Conservation (phyloP, 2,888 invertebrate genomes). For the Polylopha cassiicola region DNA sequence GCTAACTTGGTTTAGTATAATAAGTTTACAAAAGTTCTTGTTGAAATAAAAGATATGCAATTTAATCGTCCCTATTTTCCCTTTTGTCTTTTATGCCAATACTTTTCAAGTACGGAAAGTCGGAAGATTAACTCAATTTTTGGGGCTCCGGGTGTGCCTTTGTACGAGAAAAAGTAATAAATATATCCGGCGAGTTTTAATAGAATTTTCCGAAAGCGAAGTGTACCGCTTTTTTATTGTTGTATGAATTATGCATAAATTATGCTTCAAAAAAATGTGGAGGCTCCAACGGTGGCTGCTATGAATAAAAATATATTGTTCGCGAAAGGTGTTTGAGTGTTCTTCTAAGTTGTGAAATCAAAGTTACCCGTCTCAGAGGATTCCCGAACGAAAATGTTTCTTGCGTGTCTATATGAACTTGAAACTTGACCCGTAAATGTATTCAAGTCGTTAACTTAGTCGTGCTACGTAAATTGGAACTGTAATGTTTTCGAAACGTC, state of each 20-base stretch:
- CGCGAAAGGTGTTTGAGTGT: conserved; percentile 19
- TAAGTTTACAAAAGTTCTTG: conserved; percentile 7
- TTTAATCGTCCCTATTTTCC: conserved; percentile 44
- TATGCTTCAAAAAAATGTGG: conserved; percentile 26
- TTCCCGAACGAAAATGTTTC: conserved; percentile 16
- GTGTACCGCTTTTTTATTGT: conserved; percentile 30
- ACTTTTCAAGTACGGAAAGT: conserved; percentile 46
- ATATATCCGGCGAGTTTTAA: conserved; percentile 42
- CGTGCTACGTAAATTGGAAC: conserved; percentile 2
- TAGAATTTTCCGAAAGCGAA: conserved; percentile 41
- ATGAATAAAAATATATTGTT: conserved; percentile 27
- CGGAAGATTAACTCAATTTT: conserved; percentile 58
- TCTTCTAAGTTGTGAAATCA: conserved; percentile 21
- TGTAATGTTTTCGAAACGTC: too few relatives aligned
- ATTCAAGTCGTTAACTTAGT: conserved; percentile 10
- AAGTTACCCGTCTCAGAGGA: conserved; percentile 13
- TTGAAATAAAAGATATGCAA: conserved; percentile 33
- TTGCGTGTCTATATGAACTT: conserved; percentile 19
- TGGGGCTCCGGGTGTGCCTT: conserved; percentile 44
- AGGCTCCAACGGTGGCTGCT: conserved; percentile 17
- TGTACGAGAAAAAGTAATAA: conserved; percentile 38
- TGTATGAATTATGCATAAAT: conserved; percentile 40
- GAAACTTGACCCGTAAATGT: conserved; percentile 13
- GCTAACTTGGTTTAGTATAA: not conserved
- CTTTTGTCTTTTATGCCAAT: conserved; percentile 35